Percentiles rank a stretch among this genome's conserved stretches.
phyloP scores from a whole-genome alignment of 2,888 invertebrate genomes.

The Branchellion lobata region DNA sequence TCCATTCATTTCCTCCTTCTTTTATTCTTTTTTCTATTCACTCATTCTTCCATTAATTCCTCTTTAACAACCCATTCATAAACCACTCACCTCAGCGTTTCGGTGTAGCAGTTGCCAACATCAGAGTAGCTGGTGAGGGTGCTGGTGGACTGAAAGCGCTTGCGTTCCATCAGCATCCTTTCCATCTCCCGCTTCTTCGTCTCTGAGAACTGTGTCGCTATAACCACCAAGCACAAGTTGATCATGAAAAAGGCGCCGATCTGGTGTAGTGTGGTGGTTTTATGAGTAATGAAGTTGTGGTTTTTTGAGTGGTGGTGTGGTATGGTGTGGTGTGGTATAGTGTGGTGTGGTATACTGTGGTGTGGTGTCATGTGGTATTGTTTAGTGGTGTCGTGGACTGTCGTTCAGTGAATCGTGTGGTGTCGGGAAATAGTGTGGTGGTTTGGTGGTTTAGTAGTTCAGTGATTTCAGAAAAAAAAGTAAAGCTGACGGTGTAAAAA shows the following conservation, averaged over 20 bases:
- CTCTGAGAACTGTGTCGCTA: conserved; percentile 98
- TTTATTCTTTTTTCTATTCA: no score
- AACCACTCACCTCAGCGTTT: conserved; percentile 80
- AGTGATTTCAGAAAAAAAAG: no score
- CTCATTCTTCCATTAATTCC: no score
- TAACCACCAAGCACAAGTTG: conserved; percentile 98
- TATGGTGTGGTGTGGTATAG: neutral
- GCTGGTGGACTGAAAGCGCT: conserved; percentile 86
- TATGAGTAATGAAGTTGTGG: neutral
- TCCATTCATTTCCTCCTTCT: no score
- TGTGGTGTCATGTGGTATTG: no score
- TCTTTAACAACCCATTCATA: no score
- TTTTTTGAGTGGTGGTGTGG: neutral
- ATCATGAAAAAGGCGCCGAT: conserved; percentile 99
- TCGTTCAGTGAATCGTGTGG: no score
- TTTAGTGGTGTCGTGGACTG: no score
- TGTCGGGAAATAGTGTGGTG: no score
- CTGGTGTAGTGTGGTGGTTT: conserved; percentile 65
- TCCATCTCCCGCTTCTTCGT: conserved; percentile 99
- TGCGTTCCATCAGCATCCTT: conserved; percentile 92
- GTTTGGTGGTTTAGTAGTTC: no score
- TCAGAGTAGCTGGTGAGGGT: conserved; percentile 78
- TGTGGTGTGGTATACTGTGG: neutral
- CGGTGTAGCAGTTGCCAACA: conserved; percentile 93
- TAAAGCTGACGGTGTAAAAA: no score